A percentile compares a stretch with the other conserved stretches of the same genome.
Conservation (phyloP, 2,888 invertebrate species). For the Brachylomia viminalis region DNA sequence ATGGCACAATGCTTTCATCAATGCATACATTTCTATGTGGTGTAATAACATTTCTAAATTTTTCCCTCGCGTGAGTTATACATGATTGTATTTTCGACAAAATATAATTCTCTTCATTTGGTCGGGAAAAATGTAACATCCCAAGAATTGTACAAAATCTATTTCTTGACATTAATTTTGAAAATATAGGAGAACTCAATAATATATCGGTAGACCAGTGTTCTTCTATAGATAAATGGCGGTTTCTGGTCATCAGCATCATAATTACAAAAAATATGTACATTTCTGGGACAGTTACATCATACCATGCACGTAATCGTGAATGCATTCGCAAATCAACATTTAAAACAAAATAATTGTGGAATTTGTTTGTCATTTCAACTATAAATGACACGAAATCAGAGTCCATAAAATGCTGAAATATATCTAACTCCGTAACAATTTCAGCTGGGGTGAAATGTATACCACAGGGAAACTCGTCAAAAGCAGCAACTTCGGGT, state of each 20-base stretch:
- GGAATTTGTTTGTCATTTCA: conserved; percentile 40
- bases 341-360: conserved; percentile 30
- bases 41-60: conserved; percentile 37
- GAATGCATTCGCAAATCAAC: conserved; percentile 48
- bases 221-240: conserved; percentile 16
- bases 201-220: conserved; percentile 30
- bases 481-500: conserved; percentile 42
- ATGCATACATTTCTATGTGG: conserved; percentile 45
- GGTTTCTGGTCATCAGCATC: conserved; percentile 59
- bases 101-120: conserved; percentile 39
- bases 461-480: conserved; percentile 31
- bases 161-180: conserved; percentile 48
- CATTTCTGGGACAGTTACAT: conserved; percentile 49
- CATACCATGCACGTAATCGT: conserved; percentile 47
- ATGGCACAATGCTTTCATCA: conserved; percentile 52
- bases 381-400: conserved; percentile 37
- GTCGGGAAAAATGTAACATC: conserved; percentile 43
- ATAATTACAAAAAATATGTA: conserved; percentile 56
- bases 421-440: conserved; percentile 29
- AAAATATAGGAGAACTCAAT: conserved; percentile 50
- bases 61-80: conserved; percentile 40
- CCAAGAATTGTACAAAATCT: conserved; percentile 56
- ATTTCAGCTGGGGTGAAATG: conserved; percentile 38
- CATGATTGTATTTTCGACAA: conserved; percentile 20
- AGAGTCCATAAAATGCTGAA: conserved; percentile 35